A percentile compares a stretch with the other conserved stretches of the same genome.
phyloP scores from a whole-genome alignment of 1,140 invertebrate species.

The Coptotermes formosanus region DNA sequence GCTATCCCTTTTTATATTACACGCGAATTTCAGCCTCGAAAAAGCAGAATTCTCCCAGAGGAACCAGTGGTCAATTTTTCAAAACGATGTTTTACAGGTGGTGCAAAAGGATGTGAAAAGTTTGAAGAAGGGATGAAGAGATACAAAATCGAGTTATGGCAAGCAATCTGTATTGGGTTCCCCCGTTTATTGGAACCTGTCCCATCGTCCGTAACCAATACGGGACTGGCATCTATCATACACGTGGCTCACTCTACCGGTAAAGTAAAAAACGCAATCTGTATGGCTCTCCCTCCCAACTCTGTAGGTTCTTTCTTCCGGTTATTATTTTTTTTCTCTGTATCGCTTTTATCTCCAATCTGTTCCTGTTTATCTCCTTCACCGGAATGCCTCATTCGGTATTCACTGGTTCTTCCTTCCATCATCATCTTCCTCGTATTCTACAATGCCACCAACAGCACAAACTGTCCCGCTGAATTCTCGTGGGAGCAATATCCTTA shows the following conservation, averaged over 20 bases:
- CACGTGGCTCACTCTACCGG: background rate
- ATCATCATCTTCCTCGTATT: background rate
- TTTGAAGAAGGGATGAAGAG: background rate
- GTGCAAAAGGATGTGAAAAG: background rate
- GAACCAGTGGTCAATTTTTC: background rate
- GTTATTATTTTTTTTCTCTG: background rate
- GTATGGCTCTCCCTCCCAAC: background rate
- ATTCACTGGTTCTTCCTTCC: background rate
- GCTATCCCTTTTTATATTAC: background rate
- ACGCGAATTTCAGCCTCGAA: background rate
- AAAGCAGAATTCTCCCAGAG: background rate
- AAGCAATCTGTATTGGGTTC: constrained; percentile 3
- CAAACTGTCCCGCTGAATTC: too few relatives aligned
- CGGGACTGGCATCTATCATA: constrained; percentile 4
- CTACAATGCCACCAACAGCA: background rate
- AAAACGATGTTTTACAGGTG: background rate
- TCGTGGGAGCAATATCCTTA: too few relatives aligned
- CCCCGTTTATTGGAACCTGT: constrained; percentile 15
- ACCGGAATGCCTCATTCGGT: background rate
- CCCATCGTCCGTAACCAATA: constrained; percentile 20
- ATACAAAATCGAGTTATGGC: constrained; percentile 6
- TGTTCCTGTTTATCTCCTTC: constrained; percentile 8
- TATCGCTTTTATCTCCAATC: background rate
- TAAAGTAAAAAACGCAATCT: background rate
- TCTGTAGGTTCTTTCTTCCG: background rate